Percentiles rank a stretch among this genome's conserved stretches.
phyloP scores from a whole-genome alignment of 2,113 vertebrate species.

The Crotophaga sulcirostris region DNA sequence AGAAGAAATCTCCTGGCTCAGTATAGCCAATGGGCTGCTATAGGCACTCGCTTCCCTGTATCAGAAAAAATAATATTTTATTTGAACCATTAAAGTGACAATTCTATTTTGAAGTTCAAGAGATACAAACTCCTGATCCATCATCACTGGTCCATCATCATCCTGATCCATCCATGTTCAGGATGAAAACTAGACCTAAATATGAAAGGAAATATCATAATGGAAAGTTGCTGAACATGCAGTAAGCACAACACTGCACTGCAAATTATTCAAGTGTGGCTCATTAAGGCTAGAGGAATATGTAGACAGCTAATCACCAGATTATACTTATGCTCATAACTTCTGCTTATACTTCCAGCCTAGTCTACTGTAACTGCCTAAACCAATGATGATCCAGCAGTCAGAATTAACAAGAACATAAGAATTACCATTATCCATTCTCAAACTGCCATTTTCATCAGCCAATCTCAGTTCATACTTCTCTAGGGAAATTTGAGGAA shows the following conservation, averaged over 20 bases:
- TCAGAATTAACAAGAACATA: neutral
- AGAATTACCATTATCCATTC: neutral
- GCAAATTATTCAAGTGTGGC: too few relatives aligned
- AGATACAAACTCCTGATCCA: neutral
- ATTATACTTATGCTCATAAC: neutral
- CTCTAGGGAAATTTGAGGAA: neutral
- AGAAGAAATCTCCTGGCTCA: neutral
- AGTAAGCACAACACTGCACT: neutral
- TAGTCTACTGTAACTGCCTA: neutral
- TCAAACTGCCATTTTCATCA: neutral
- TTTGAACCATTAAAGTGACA: conserved; percentile 12
- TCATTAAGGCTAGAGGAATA: neutral
- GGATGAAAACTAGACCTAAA: conserved; percentile 30
- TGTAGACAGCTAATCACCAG: neutral
- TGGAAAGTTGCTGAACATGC: neutral
- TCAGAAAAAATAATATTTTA: neutral
- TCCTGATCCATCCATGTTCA: neutral
- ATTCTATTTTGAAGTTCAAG: conserved; percentile 30
- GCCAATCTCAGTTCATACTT: neutral
- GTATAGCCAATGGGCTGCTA: neutral
- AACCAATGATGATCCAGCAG: neutral
- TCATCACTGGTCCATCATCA: conserved; percentile 13
- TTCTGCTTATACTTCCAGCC: neutral
- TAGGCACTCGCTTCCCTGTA: neutral
- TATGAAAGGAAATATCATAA: neutral